Conservation (phyloP, 2,888 invertebrate genomes). For the Hyppa rectilinea region DNA sequence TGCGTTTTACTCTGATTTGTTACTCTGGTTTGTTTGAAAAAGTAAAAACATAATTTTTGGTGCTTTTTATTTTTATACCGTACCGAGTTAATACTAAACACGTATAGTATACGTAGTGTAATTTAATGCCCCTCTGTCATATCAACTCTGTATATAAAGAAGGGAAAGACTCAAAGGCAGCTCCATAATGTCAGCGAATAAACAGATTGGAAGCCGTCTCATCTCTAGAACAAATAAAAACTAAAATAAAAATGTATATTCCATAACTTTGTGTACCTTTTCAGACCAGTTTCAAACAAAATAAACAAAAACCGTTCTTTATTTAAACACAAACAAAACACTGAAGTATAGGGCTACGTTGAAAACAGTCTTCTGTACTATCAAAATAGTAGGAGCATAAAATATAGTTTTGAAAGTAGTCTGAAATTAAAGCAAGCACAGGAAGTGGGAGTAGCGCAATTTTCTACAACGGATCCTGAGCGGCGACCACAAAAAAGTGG, state of each 20-base stretch:
- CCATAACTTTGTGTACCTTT: neutral
- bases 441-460: slow-evolving; percentile 75
- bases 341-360: slow-evolving; percentile 9
- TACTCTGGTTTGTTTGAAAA: no score
- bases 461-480: slow-evolving; percentile 75
- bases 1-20: no score
- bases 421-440: slow-evolving; percentile 78
- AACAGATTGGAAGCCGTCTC: no score
- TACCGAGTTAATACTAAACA: no score
- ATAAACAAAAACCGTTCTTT: slow-evolving; percentile 4
- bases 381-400: slow-evolving; percentile 67
- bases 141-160: no score
- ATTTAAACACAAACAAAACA: slow-evolving; percentile 15
- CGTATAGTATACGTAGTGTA: no score
- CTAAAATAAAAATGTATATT: neutral
- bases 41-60: no score
- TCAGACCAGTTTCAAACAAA: slow-evolving; percentile 8
- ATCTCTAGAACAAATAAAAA: no score
- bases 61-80: no score
- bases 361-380: slow-evolving; percentile 42
- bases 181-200: no score
- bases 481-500: slow-evolving; percentile 68
- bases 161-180: no score
- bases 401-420: slow-evolving; percentile 74
- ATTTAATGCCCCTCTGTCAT: no score